These are phyloP conservation scores for Varanus komodoensis DNA, from an alignment of 2,113 vertebrate species.

Conservation along the genomic window DNA sequence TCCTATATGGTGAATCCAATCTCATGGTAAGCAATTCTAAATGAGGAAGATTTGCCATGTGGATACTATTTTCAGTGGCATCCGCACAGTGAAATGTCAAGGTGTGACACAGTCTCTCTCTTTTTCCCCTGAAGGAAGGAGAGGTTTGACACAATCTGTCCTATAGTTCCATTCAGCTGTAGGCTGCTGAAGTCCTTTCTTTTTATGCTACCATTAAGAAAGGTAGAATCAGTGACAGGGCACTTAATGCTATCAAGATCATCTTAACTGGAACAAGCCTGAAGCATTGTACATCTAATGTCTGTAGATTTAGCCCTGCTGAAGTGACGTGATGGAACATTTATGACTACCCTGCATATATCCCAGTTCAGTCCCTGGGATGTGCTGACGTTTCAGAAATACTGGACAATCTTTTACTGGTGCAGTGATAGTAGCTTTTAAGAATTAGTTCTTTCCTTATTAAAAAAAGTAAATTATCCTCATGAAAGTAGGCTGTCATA, in stretches of 20 bases:
- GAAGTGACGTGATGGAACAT: not conserved
- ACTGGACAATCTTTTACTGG: not conserved
- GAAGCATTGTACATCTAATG: not conserved
- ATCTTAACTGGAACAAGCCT: not conserved
- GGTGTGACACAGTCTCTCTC: not conserved
- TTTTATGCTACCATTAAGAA: not conserved
- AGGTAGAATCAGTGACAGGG: not conserved
- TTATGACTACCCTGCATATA: slow-evolving; percentile 3
- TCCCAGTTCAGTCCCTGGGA: not conserved
- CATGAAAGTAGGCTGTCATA: not conserved
- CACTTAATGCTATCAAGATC: not conserved
- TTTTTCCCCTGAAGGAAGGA: not conserved
- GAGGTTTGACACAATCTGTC: not conserved
- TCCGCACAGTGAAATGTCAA: not conserved
- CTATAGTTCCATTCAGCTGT: not conserved
- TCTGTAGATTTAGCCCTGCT: not conserved
- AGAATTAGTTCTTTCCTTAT: not conserved
- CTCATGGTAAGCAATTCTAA: not conserved
- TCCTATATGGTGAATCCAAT: not conserved
- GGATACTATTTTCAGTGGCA: not conserved
- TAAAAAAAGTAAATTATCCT: not conserved
- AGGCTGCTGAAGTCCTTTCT: not conserved
- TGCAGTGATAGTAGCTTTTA: not conserved
- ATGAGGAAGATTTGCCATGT: not conserved
- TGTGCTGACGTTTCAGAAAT: not conserved